A percentile compares a stretch with the other conserved stretches of the same genome.
These are phyloP conservation scores for Thumatha senex DNA, from an alignment of 2,888 invertebrate genomes.

Conservation along the genomic window DNA sequence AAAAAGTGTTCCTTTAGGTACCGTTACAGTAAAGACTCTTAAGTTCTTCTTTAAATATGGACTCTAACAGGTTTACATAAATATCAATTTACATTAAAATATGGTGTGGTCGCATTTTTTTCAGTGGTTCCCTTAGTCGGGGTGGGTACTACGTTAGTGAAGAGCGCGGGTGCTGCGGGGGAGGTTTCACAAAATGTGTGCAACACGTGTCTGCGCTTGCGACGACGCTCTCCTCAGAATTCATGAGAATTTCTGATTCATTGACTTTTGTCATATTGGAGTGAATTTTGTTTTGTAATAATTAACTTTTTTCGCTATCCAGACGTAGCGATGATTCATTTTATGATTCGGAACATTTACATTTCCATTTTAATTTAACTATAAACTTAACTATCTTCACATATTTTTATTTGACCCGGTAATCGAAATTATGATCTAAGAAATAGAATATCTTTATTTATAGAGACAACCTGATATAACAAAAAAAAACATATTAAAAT, in stretches of 20 bases:
- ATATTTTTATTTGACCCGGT: too few relatives aligned
- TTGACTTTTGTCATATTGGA: conserved; percentile 57
- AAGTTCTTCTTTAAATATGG: conserved; percentile 10
- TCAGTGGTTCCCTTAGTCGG: conserved; percentile 71
- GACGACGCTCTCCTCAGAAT: conserved; percentile 51
- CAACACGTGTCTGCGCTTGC: conserved; percentile 63
- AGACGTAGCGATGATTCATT: conserved; percentile 26
- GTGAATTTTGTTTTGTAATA: conserved; percentile 40
- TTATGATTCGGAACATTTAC: conserved; percentile 8
- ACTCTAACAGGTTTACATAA: conserved; percentile 36
- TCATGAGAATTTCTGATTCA: conserved; percentile 80
- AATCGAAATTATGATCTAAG: too few relatives aligned
- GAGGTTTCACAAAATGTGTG: conserved; percentile 67
- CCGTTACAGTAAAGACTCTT: conserved; percentile 27
- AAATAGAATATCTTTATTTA: too few relatives aligned
- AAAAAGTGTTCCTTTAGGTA: conserved; percentile 54
- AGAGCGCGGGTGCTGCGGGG: conserved; percentile 47
- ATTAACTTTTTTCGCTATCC: conserved; percentile 31
- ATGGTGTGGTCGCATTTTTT: conserved; percentile 57
- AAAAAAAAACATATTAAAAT: too few relatives aligned
- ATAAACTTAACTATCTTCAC: too few relatives aligned
- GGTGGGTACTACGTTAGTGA: conserved; percentile 40
- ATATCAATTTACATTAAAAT: conserved; percentile 42
- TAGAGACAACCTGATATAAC: too few relatives aligned
- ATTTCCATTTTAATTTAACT: too few relatives aligned